Percentiles rank a stretch among this genome's conserved stretches.
phyloP scores from a whole-genome alignment of 64 coral and sea anemone genomes.

The Dendrophyllia cribrosa region DNA sequence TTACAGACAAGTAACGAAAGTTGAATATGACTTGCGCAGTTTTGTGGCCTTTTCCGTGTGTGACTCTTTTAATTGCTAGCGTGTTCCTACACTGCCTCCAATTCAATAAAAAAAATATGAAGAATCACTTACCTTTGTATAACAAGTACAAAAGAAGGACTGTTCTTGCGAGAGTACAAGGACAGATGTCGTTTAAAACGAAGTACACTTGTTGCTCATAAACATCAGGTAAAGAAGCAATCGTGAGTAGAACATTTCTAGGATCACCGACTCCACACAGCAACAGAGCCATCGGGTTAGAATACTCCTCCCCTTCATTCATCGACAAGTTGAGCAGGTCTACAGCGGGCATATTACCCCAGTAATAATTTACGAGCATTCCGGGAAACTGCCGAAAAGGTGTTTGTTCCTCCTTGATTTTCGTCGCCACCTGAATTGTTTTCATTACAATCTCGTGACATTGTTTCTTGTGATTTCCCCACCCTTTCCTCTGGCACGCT shows the following conservation, averaged over 20 bases:
- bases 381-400: neutral
- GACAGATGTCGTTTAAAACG: slow-evolving; percentile 70
- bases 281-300: slow-evolving; percentile 31
- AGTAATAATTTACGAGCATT: neutral
- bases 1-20: too few species aligned
- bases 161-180: slow-evolving; percentile 51
- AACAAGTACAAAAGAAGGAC: slow-evolving; percentile 56
- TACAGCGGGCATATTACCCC: slow-evolving; percentile 50
- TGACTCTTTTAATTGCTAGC: too few species aligned
- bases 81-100: too few species aligned
- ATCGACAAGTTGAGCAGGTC: slow-evolving; percentile 61
- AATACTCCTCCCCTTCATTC: slow-evolving; percentile 48
- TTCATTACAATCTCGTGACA: neutral
- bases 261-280: slow-evolving; percentile 75
- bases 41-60: too few species aligned
- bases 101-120: too few species aligned
- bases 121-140: slow-evolving; percentile 39
- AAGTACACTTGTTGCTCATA: slow-evolving; percentile 45
- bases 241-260: slow-evolving; percentile 52
- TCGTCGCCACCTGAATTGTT: neutral
- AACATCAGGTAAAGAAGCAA: slow-evolving; percentile 61
- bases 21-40: too few species aligned
- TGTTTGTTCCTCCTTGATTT: neutral
- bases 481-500: slow-evolving; percentile 16
- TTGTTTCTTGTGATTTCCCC: neutral